phyloP scores from a whole-genome alignment of 2,888 invertebrate species.

The Nebria salina region DNA sequence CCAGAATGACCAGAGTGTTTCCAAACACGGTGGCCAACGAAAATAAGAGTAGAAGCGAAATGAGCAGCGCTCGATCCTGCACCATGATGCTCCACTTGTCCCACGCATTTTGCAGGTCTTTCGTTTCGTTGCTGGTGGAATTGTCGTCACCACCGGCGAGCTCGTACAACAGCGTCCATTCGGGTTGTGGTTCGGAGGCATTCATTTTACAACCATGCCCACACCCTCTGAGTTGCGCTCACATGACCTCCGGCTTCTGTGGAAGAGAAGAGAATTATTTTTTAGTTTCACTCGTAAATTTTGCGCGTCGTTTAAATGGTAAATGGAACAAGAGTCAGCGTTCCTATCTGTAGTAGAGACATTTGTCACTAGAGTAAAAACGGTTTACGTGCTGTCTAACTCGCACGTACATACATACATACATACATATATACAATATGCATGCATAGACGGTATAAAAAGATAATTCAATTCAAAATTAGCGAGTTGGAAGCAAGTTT shows the following conservation, averaged over 20 bases:
- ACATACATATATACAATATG: not conserved
- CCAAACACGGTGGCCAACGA: slow-evolving; percentile 95
- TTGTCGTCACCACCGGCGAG: slow-evolving; percentile 52
- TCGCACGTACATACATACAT: not conserved
- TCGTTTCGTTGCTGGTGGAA: slow-evolving; percentile 48
- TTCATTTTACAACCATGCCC: slow-evolving; percentile 49
- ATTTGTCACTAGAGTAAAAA: not conserved
- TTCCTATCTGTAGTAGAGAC: not conserved
- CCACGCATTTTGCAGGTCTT: slow-evolving; percentile 59
- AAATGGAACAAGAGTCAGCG: not conserved
- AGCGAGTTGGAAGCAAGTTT: no score
- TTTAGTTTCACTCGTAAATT: not conserved
- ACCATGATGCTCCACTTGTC: slow-evolving; percentile 66
- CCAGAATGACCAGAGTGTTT: slow-evolving; percentile 92
- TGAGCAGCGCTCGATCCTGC: slow-evolving; percentile 78
- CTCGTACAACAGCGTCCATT: slow-evolving; percentile 51
- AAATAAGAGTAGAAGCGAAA: slow-evolving; percentile 85
- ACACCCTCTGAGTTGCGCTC: slow-evolving; percentile 20
- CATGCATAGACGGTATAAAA: not conserved
- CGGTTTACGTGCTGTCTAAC: not conserved
- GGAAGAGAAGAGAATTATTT: not conserved
- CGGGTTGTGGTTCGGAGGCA: slow-evolving; percentile 49
- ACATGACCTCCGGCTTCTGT: slow-evolving; percentile 26
- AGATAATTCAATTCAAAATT: not conserved
- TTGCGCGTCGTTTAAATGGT: not conserved